Conservation (phyloP, 2,797 vertebrate genomes). For the Lates japonicus region DNA sequence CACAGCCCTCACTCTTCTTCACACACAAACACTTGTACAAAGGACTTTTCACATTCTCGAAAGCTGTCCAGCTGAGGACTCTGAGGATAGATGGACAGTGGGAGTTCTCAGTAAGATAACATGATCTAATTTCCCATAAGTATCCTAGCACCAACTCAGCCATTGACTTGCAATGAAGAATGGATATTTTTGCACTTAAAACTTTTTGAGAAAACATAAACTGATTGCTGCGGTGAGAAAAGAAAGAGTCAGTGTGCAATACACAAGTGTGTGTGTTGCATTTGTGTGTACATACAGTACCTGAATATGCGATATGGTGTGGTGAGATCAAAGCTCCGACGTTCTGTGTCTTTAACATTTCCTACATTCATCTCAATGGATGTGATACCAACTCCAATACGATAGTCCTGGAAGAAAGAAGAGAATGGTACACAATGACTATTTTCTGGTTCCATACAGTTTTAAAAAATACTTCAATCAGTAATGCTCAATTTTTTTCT, state of each 20-base stretch:
- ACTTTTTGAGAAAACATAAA: slow-evolving; percentile 12
- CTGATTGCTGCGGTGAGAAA: neutral
- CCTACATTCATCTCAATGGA: slow-evolving; percentile 97
- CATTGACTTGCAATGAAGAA: slow-evolving; percentile 2
- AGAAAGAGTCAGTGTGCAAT: neutral
- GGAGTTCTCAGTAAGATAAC: slow-evolving; percentile 50
- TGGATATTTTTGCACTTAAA: neutral
- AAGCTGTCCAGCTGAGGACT: slow-evolving; percentile 58
- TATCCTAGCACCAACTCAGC: slow-evolving; percentile 16
- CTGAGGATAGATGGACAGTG: slow-evolving; percentile 24
- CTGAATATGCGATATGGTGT: slow-evolving; percentile 96
- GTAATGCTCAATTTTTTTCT: neutral
- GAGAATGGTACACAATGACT: neutral
- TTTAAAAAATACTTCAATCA: slow-evolving; percentile 1
- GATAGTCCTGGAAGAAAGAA: slow-evolving; percentile 87
- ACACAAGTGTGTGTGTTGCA: neutral
- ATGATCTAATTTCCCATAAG: slow-evolving; percentile 44
- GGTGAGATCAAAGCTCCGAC: slow-evolving; percentile 92
- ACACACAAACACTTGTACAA: slow-evolving; percentile 47
- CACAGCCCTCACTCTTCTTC: slow-evolving; percentile 16
- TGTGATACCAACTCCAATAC: slow-evolving; percentile 92
- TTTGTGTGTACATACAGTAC: slow-evolving; percentile 78
- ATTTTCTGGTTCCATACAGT: neutral
- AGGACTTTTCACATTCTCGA: slow-evolving; percentile 61
- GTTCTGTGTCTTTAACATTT: slow-evolving; percentile 92